Percentiles rank a stretch among this genome's conserved stretches.
Conservation (phyloP, 2,113 vertebrate species). For the Capreolus pygargus region DNA sequence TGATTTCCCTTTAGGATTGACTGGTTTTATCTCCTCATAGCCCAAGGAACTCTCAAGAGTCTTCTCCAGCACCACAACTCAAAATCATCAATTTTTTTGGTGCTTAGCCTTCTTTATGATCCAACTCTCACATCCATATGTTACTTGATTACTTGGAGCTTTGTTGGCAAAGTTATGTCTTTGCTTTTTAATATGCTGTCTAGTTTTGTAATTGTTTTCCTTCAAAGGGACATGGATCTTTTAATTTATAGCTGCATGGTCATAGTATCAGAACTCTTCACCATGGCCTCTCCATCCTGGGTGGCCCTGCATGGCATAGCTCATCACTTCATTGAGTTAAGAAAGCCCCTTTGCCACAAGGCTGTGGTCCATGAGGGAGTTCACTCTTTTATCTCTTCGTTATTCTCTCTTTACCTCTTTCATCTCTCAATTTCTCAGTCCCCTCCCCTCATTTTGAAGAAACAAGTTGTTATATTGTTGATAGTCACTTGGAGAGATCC, state of each 20-base stretch:
- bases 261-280: neutral
- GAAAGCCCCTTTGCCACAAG: neutral
- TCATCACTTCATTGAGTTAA: neutral
- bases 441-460: neutral
- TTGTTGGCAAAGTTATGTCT: neutral
- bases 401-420: neutral
- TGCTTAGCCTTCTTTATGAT: neutral
- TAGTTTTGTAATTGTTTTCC: neutral
- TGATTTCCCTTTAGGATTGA: neutral
- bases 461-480: neutral
- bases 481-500: neutral
- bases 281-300: neutral
- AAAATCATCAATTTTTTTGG: neutral
- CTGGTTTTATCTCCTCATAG: neutral
- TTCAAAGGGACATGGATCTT: neutral
- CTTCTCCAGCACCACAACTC: neutral
- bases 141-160: neutral
- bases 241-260: neutral
- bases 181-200: neutral
- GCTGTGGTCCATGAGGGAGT: neutral
- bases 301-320: neutral
- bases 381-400: neutral
- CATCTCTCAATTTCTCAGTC: neutral
- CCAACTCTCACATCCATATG: fast-evolving
- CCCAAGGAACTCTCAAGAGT: neutral